Evolutionary conservation across 2,113 vertebrate genomes (phyloP).

Genomic region (Gopherus flavomarginatus): DNA sequence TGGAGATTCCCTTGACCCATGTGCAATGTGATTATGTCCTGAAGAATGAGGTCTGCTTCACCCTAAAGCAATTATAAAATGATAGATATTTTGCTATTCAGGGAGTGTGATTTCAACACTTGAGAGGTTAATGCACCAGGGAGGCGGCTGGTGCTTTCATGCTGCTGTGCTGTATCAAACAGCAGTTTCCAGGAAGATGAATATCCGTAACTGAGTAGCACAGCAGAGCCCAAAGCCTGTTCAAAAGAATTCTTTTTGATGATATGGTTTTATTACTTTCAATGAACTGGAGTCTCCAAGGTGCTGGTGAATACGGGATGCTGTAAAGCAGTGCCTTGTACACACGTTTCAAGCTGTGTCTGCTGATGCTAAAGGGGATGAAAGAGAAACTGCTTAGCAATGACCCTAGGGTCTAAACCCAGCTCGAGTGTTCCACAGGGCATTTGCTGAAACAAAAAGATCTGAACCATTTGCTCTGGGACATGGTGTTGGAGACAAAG

Average conservation of each 20-base stretch:
- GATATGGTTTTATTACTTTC: slow-evolving; percentile 78
- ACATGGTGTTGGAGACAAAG: slow-evolving; percentile 56
- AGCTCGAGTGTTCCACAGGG: slow-evolving; percentile 58
- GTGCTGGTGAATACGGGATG: slow-evolving; percentile 74
- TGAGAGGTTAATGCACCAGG: slow-evolving; percentile 64
- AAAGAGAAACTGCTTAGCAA: slow-evolving; percentile 75
- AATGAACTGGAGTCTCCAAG: slow-evolving; percentile 76
- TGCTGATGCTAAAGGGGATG: slow-evolving; percentile 67
- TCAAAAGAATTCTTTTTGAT: slow-evolving; percentile 77
- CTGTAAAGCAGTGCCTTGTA: slow-evolving; percentile 73
- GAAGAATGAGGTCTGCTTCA: slow-evolving; percentile 36
- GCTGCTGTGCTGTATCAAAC: slow-evolving; percentile 59
- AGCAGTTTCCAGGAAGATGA: slow-evolving; percentile 74
- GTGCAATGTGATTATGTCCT: background rate
- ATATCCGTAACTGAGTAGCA: slow-evolving; percentile 74
- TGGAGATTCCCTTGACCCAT: slow-evolving; percentile 17
- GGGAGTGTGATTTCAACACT: slow-evolving; percentile 54
- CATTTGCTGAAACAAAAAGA: slow-evolving; percentile 69
- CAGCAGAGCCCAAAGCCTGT: slow-evolving; percentile 75
- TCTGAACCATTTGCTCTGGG: slow-evolving; percentile 71
- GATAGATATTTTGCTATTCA: slow-evolving; percentile 58
- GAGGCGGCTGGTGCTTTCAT: slow-evolving; percentile 71
- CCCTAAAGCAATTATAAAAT: slow-evolving; percentile 56
- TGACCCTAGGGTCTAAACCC: slow-evolving; percentile 65
- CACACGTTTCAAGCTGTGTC: slow-evolving; percentile 72